phyloP scores from a whole-genome alignment of 1,140 invertebrate genomes.

The Drosophila orena region DNA sequence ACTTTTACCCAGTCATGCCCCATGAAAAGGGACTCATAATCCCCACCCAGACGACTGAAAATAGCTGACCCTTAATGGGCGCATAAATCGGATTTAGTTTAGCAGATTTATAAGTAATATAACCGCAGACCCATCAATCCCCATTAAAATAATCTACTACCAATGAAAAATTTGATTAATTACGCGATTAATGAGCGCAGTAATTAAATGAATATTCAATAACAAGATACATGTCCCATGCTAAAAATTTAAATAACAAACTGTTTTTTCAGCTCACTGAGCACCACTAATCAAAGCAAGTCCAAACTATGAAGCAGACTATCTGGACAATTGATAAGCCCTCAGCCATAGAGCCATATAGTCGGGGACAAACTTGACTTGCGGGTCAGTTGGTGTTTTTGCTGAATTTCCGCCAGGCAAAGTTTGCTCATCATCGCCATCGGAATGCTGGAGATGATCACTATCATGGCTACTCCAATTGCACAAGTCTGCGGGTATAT shows the following conservation, averaged over 20 bases:
- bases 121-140: not conserved
- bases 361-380: slow-evolving; percentile 53
- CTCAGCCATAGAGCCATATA: not conserved
- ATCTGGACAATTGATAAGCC: slow-evolving; percentile 32
- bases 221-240: no score
- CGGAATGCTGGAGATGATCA: slow-evolving; percentile 22
- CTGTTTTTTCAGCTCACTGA: slow-evolving; percentile 32
- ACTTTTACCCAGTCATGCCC: slow-evolving; percentile 12
- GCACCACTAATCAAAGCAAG: slow-evolving; percentile 10
- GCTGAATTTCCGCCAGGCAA: slow-evolving; percentile 40
- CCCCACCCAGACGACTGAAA: slow-evolving; percentile 3
- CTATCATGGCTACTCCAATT: slow-evolving; percentile 36
- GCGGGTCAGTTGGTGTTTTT: slow-evolving; percentile 39
- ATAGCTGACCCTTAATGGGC: not conserved
- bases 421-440: slow-evolving; percentile 25
- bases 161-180: slow-evolving; percentile 14
- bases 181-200: slow-evolving; percentile 6
- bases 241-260: slow-evolving; percentile 18
- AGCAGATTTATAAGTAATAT: not conserved
- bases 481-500: slow-evolving; percentile 24
- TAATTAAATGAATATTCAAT: slow-evolving; percentile 20
- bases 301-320: slow-evolving; percentile 1
- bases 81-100: not conserved
- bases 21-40: not conserved
- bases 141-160: slow-evolving; percentile 13